phyloP scores from a whole-genome alignment of 2,888 invertebrate species.

The Hipparchia semele region DNA sequence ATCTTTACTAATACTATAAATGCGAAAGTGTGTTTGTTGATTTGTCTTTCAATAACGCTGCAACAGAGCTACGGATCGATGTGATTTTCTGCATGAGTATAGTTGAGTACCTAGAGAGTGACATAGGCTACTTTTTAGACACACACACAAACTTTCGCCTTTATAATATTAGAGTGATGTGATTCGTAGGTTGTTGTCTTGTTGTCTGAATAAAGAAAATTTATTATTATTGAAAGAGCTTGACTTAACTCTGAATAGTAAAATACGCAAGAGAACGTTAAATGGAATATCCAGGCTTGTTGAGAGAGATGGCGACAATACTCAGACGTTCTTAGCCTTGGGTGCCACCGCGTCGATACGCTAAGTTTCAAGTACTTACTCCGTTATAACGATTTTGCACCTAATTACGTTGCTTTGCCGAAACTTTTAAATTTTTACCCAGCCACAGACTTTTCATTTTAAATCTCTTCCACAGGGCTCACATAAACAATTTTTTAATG shows the following conservation, averaged over 20 bases:
- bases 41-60: too few relatives aligned
- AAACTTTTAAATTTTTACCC: constrained; percentile 18
- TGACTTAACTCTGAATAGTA: not conserved
- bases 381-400: constrained; percentile 33
- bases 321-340: constrained; percentile 27
- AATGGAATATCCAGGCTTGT: constrained; percentile 4
- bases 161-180: too few relatives aligned
- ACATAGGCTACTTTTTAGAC: too few relatives aligned
- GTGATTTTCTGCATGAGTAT: too few relatives aligned
- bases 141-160: too few relatives aligned
- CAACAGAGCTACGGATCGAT: too few relatives aligned
- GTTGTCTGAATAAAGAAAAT: too few relatives aligned
- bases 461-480: constrained; percentile 1
- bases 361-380: constrained; percentile 21
- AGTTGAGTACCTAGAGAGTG: too few relatives aligned
- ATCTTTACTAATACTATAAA: too few relatives aligned
- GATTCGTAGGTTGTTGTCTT: too few relatives aligned
- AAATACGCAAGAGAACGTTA: not conserved
- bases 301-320: not conserved
- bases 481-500: not conserved
- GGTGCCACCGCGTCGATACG: constrained; percentile 23
- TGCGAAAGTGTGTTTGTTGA: too few relatives aligned
- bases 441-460: constrained; percentile 11
- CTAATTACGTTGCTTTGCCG: constrained; percentile 30
- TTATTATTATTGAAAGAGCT: too few relatives aligned